Evolutionary conservation across 2,797 vertebrate species (phyloP).

Genomic region (Picus viridis): DNA sequence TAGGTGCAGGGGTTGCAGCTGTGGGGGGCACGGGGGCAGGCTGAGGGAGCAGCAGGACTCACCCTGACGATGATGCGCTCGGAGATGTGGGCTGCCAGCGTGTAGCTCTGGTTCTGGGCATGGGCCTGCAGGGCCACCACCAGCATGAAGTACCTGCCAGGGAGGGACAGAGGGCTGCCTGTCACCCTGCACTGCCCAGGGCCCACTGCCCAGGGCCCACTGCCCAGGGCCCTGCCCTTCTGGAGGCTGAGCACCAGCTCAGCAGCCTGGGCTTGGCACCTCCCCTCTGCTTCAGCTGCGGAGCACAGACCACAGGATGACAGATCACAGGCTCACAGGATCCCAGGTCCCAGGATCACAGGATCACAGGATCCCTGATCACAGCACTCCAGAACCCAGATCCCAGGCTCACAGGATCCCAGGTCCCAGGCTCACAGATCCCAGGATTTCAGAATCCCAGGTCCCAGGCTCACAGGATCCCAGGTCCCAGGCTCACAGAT

Average conservation of each 20-base stretch:
- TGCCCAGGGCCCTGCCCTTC: fast-evolving
- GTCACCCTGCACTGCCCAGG: fast-evolving
- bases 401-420: too few species aligned
- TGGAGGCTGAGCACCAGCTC: not conserved
- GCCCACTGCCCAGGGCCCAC: too few species aligned
- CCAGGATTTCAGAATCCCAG: too few species aligned
- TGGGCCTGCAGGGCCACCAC: constrained; percentile 96
- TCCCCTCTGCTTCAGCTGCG: not conserved
- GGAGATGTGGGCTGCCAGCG: constrained; percentile 93
- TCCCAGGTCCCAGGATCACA: too few species aligned
- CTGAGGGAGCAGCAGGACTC: not conserved
- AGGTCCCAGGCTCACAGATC: too few species aligned
- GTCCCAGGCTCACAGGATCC: too few species aligned
- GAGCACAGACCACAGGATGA: not conserved
- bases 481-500: too few species aligned
- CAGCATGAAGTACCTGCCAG: constrained; percentile 96
- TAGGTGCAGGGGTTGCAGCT: not conserved
- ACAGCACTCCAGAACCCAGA: too few species aligned
- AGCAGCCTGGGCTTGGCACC: fast-evolving
- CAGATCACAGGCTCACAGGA: too few species aligned
- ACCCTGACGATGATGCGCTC: constrained; percentile 99
- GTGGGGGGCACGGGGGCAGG: not conserved
- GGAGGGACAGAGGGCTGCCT: not conserved
- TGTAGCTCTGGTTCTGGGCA: constrained; percentile 95
- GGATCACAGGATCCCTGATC: too few species aligned